Evolutionary conservation across 2,113 vertebrate genomes (phyloP).

Genomic region (Psilopogon haemacephalus): DNA sequence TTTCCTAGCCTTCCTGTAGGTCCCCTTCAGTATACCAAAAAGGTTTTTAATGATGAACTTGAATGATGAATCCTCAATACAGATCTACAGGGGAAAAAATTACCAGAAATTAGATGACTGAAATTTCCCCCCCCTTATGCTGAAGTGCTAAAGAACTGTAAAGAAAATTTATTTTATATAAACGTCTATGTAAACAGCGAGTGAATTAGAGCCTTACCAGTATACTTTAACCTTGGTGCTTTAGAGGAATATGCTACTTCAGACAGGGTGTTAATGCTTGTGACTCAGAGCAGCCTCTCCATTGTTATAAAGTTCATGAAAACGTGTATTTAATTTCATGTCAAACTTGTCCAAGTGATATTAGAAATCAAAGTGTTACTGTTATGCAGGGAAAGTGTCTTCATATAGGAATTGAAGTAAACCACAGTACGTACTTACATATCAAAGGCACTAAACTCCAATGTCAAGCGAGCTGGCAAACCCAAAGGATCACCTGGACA

Average conservation of each 20-base stretch:
- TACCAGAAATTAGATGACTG: background rate
- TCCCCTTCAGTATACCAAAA: too few relatives aligned
- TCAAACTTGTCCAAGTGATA: background rate
- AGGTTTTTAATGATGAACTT: background rate
- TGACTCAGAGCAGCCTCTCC: background rate
- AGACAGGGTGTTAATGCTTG: background rate
- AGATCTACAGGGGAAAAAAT: background rate
- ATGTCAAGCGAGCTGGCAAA: slow-evolving; percentile 89
- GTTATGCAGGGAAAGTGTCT: background rate
- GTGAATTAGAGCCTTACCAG: background rate
- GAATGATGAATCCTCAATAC: background rate
- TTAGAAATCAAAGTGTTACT: background rate
- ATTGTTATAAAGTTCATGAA: background rate
- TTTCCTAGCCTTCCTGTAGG: too few relatives aligned
- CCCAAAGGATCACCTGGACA: slow-evolving; percentile 89
- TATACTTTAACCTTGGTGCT: background rate
- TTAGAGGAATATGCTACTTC: background rate
- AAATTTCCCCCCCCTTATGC: background rate
- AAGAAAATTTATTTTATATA: background rate
- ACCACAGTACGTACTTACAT: slow-evolving; percentile 80
- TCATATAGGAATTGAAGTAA: background rate
- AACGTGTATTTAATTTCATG: fast-evolving
- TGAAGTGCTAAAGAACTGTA: background rate
- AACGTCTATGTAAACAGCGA: background rate
- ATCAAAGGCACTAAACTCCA: slow-evolving; percentile 98